phyloP scores from a whole-genome alignment of 2,888 invertebrate species.

The Caenorhabditis sp. region DNA sequence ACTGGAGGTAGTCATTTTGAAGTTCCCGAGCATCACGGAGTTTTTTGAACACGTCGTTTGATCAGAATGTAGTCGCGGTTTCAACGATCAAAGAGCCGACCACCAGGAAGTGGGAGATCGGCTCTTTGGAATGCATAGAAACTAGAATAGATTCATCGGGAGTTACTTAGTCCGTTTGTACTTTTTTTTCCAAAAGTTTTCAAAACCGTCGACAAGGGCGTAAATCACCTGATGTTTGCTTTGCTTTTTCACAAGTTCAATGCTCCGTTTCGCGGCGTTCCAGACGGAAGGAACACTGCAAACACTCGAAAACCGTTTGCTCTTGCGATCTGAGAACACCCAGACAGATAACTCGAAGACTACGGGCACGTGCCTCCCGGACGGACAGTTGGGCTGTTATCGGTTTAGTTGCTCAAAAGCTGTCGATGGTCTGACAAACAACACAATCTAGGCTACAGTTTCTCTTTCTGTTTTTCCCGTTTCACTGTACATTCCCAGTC shows the following conservation, averaged over 20 bases:
- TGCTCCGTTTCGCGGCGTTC: neutral
- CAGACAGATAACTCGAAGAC: slow-evolving; percentile 25
- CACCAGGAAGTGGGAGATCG: no score
- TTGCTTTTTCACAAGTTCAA: neutral
- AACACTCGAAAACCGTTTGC: slow-evolving; percentile 6
- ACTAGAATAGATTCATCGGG: neutral
- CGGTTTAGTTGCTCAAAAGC: neutral
- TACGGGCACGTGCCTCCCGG: slow-evolving; percentile 10
- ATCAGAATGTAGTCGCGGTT: no score
- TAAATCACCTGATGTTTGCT: slow-evolving; percentile 8
- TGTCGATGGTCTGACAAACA: neutral
- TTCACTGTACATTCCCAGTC: neutral
- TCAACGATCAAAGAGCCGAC: no score
- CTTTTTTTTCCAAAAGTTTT: neutral
- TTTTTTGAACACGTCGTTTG: neutral
- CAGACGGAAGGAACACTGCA: slow-evolving; percentile 30
- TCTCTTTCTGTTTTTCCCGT: neutral
- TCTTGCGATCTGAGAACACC: slow-evolving; percentile 31
- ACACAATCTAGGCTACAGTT: slow-evolving; percentile 10
- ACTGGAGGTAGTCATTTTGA: slow-evolving; percentile 10
- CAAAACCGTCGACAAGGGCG: neutral
- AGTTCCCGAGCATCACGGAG: neutral
- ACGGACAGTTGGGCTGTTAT: neutral
- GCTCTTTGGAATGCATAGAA: no score
- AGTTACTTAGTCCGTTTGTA: neutral